Conservation (phyloP, 2,113 vertebrate genomes). For the Connochaetes taurinus region DNA sequence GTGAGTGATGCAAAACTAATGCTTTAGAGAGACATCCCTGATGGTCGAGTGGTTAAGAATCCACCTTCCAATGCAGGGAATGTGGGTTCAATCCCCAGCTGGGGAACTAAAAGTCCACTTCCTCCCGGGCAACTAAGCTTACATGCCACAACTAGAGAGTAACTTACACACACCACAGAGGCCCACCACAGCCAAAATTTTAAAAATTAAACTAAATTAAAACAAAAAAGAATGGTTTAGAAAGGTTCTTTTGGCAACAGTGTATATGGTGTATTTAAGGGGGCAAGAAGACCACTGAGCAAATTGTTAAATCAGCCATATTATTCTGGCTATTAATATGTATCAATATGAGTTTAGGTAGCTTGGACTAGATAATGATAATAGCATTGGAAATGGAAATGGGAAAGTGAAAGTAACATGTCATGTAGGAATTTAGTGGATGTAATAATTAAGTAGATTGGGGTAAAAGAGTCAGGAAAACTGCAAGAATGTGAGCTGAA, state of each 20-base stretch:
- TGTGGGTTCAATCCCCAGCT: not conserved
- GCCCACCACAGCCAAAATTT: not conserved
- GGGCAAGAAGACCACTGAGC: not conserved
- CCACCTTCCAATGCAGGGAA: not conserved
- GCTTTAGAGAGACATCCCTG: not conserved
- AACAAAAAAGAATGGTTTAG: not conserved
- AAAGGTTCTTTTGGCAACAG: not conserved
- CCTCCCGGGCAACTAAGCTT: not conserved
- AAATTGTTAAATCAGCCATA: not conserved
- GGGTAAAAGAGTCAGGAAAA: not conserved
- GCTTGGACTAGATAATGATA: not conserved
- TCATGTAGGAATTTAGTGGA: not conserved
- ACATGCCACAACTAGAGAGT: not conserved
- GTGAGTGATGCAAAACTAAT: not conserved
- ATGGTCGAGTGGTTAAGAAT: not conserved
- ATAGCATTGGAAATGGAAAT: not conserved
- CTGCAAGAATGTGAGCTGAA: not conserved
- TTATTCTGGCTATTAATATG: not conserved
- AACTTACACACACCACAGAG: not conserved
- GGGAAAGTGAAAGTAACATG: not conserved
- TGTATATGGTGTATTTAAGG: not conserved
- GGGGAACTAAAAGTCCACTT: not conserved
- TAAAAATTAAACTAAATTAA: not conserved
- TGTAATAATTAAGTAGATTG: not conserved
- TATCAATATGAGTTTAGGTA: not conserved